Base-by-base conservation (phyloP, 2,888 invertebrate genomes). In the Drosophila cognata region DNA sequence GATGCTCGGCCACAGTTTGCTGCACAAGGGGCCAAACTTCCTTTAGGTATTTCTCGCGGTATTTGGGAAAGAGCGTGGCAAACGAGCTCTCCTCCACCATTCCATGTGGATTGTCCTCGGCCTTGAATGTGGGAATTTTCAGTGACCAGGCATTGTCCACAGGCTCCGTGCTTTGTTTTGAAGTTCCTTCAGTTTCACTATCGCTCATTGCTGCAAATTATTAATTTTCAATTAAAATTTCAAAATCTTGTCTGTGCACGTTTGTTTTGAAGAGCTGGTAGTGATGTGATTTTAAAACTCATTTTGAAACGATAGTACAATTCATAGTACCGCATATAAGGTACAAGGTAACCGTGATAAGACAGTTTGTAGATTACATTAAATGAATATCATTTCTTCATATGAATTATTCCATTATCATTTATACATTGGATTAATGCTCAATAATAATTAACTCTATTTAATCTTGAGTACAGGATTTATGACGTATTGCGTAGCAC, bases 21-120 rank as follows among this genome's bases (percentile, higher is more conserved):
- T 98, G 96, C 0, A 99, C 97, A 4, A 99, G 94, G 0, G 99
- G 98, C 99, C 99, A 99, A 91, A 97, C 97, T 94, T 99, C 97
- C 89, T 96, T 96, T 11, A 99, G 93, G 93, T 99, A 99, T 88
- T 97, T 97, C 93, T 99, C 99, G 69, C 99, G 95, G 92, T 99
- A 99, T 93, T 98, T 98, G 0, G 99, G 99, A 93, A 99, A 99
- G 21, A 99, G 94, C 1, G 98, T 98, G 0, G 99, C 98, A 94
- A 99, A 99, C 8, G 98, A 97, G 92, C 98, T 99, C 94, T 99
- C 99, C 92, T 97, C 97, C 11, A 98, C 91, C 55, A 99, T 93
- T 7, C 93, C 93, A 94, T 97, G 95, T 66, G 97, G 97, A 93
- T 98, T 99, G 92, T 99, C 96, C 88, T 97, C 96, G 36, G 96